Base-by-base conservation (phyloP, 64 coral and sea anemone genomes). In the Anthopleura sola region DNA sequence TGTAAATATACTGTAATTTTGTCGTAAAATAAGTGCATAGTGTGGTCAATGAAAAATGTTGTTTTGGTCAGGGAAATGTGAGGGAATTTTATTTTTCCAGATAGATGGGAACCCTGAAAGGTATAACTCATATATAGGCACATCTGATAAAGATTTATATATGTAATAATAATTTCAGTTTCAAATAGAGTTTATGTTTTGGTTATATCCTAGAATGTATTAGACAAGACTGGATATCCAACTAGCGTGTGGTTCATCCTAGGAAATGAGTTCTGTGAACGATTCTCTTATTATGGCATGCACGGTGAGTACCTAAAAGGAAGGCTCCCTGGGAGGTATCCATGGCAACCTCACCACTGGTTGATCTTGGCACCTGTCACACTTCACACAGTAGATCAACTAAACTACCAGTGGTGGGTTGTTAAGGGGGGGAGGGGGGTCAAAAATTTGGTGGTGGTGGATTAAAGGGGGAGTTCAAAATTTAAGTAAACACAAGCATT, bases 251-350 rank as follows among this genome's bases (percentile, higher is more conserved):
- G 97, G 97, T 99, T 82, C 39, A 99, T 99, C 12, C 49, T 99
- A 24, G 97, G 97, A 85, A 99, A 99, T 92, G 97, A 99, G 87
- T 91, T 99, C 62, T 99, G 97, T 90, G 97, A 99, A 55, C 74
- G 97, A 36, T 99, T 99, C 75, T 99, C 97, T 4, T 99, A 99
- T 37, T 99, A 99, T 92, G 97, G 97, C 47, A 99, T 99, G 90
- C 97, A 99, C 64, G 93, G 97, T 99, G 89, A 95, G 90, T 84
- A 58, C 40, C 3, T 17, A 40, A 5, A 51, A n/a, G n/a, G n/a
- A n/a, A n/a, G n/a, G n/a, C n/a, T n/a, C n/a, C n/a, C 16, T 68
- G 7, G 6, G 6, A 85, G 19, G 7, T 36, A 8, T 21, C 16
- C 19, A 36, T 62, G 31, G 0, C 15, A 86, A 48, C 46, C 46